Conservation (phyloP, 2,888 invertebrate species). For the Drosophila glabriapex region DNA sequence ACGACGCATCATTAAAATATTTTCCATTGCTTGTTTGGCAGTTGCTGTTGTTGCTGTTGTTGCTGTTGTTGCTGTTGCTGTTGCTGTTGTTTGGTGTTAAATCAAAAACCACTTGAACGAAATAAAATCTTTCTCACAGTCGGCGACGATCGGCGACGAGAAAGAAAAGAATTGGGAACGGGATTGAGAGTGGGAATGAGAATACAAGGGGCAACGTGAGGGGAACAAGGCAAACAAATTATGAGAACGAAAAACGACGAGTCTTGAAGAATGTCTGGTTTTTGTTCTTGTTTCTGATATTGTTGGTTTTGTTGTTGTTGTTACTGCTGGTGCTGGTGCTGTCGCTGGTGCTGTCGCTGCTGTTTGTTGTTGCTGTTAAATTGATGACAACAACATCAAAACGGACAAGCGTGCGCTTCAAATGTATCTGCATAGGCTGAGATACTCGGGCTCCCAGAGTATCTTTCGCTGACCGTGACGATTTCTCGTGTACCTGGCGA, state of each 20-base stretch:
- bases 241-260: conserved; percentile 74
- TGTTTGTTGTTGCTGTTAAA: conserved; percentile 64
- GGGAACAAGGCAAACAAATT: conserved; percentile 69
- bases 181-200: conserved; percentile 54
- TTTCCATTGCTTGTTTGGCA: conserved; percentile 70
- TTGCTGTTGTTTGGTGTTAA: conserved; percentile 66
- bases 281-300: conserved; percentile 44
- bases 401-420: conserved; percentile 81
- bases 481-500: conserved; percentile 74
- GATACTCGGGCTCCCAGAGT: conserved; percentile 53
- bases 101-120: conserved; percentile 80
- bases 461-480: conserved; percentile 72
- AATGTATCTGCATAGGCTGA: conserved; percentile 75
- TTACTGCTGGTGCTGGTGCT: conserved; percentile 42
- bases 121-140: conserved; percentile 81
- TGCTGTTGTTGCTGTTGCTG: conserved; percentile 41
- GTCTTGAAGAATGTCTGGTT: conserved; percentile 71
- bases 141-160: conserved; percentile 52
- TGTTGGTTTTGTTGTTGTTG: conserved; percentile 14
- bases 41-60: conserved; percentile 38
- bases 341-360: conserved; percentile 20
- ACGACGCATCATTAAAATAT: conserved; percentile 78
- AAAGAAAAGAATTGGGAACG: conserved; percentile 59
- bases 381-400: conserved; percentile 81
- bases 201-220: neutral